phyloP scores from a whole-genome alignment of 2,888 invertebrate genomes.

The Eristalis arbustorum region DNA sequence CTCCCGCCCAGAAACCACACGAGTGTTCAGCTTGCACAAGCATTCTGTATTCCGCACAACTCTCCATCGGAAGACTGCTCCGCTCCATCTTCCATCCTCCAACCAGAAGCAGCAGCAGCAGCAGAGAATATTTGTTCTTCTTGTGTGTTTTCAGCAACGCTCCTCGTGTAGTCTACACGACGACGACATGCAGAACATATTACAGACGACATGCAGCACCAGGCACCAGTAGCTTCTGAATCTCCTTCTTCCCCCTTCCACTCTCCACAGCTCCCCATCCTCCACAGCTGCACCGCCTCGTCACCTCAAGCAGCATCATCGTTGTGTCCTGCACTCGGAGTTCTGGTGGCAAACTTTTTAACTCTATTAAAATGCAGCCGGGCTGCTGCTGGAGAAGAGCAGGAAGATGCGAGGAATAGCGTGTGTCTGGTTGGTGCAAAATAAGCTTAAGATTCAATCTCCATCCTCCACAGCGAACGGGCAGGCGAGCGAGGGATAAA shows the following conservation, averaged over 20 bases:
- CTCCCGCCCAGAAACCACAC: slow-evolving; percentile 36
- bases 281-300: not conserved
- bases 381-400: not conserved
- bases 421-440: slow-evolving; percentile 61
- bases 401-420: not conserved
- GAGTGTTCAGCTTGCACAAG: slow-evolving; percentile 21
- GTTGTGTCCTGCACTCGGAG: slow-evolving; percentile 28
- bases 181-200: slow-evolving; percentile 57
- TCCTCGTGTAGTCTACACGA: slow-evolving; percentile 44
- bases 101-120: slow-evolving; percentile 34
- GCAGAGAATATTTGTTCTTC: slow-evolving; percentile 50
- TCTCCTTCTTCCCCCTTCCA: not conserved
- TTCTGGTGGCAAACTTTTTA: slow-evolving; percentile 55
- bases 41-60: not conserved
- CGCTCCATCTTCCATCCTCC: not conserved
- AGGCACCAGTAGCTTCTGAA: not conserved
- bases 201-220: slow-evolving; percentile 41
- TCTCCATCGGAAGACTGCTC: not conserved
- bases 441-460: slow-evolving; percentile 66
- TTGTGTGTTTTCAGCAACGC: slow-evolving; percentile 60
- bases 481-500: not conserved
- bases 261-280: too few species aligned
- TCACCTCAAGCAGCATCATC: slow-evolving; percentile 20
- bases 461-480: not conserved
- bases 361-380: slow-evolving; percentile 67